Base-by-base conservation (phyloP, 2,888 invertebrate species). In the Abrostola triplasia region DNA sequence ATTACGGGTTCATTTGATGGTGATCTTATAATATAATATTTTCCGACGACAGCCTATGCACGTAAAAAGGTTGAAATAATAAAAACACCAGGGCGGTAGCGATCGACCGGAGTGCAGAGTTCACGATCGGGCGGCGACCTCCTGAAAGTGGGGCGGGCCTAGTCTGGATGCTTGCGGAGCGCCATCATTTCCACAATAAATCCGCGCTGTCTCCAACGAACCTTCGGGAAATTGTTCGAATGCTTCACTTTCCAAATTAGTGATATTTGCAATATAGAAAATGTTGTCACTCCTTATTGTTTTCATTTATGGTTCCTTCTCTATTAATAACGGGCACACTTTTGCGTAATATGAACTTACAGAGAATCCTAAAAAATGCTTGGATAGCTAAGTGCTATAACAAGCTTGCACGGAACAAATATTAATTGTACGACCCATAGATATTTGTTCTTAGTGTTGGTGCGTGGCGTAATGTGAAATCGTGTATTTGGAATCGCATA, bases 71-170 rank as follows among this genome's bases (percentile, higher is more conserved):
- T 64, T 56, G 67, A 70, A 63, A 73, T 76, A 74, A 72, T 69
- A 79, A 77, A 77, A 71, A 76, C 63, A 82, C 59, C 78, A 77
- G 78, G 80, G 80, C 73, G 78, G 76, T 80, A 84, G 79, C 79
- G 77, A 86, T 86, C 84, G 87, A 87, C 77, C 84, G 79, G 83
- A 87, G 88, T 86, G 87, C 83, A 82, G 90, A 89, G 93, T 92
- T 93, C 93, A 92, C 89, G 89, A 88, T 85, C 92, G 93, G 93
- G 69, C 93, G 89, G 88, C 89, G 93, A 93, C 93, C 94, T 85
- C 89, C 84, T 86, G 82, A 91, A 93, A 89, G 84, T 92, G 81
- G 93, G 90, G 81, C 92, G 88, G 82, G 84, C 86, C 82, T 84
- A 85, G 89, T 88, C 90, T 90, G 87, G 83, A 83, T 82, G 79